A percentile compares a stretch with the other conserved stretches of the same genome.
Conservation (phyloP, 2,888 invertebrate genomes). For the Sturmia bella region DNA sequence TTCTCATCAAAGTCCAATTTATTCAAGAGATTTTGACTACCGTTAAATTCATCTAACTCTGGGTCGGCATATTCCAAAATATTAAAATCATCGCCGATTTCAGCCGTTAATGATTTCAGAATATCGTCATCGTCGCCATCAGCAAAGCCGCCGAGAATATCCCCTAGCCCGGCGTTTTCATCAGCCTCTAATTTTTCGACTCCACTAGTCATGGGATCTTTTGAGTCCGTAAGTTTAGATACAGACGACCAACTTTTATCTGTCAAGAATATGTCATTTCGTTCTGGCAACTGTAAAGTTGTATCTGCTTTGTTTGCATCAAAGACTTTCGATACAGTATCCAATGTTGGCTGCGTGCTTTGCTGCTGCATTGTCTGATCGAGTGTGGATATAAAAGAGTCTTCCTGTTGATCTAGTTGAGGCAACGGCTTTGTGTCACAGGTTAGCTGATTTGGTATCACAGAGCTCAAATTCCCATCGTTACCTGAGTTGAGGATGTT, state of each 20-base stretch:
- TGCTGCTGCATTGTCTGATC: slow-evolving; percentile 70
- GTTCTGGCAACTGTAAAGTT: slow-evolving; percentile 59
- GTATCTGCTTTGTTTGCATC: slow-evolving; percentile 51
- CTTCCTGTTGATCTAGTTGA: slow-evolving; percentile 65
- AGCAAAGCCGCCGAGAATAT: slow-evolving; percentile 90
- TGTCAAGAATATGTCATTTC: slow-evolving; percentile 66
- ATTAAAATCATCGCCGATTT: slow-evolving; percentile 97
- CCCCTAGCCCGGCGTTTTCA: slow-evolving; percentile 87
- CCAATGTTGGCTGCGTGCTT: slow-evolving; percentile 24
- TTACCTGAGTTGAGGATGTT: slow-evolving; percentile 32
- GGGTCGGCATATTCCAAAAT: slow-evolving; percentile 97
- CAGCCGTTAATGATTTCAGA: slow-evolving; percentile 87
- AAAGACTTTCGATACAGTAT: slow-evolving; percentile 51
- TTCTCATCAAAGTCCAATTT: slow-evolving; percentile 90
- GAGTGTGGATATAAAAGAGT: slow-evolving; percentile 65
- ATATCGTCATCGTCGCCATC: slow-evolving; percentile 95
- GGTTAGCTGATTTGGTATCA: slow-evolving; percentile 56
- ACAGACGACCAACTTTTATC: slow-evolving; percentile 65
- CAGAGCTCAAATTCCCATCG: slow-evolving; percentile 45
- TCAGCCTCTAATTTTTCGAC: slow-evolving; percentile 86
- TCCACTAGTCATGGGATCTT: slow-evolving; percentile 60
- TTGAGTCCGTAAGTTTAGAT: slow-evolving; percentile 57
- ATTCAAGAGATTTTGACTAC: slow-evolving; percentile 93
- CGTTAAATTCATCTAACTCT: slow-evolving; percentile 90
- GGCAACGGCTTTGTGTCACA: slow-evolving; percentile 47